Evolutionary conservation across 2,113 vertebrate species (phyloP), one percentile per base, ranked within the genome.

Genomic region (Rhadina sibilatrix): DNA sequence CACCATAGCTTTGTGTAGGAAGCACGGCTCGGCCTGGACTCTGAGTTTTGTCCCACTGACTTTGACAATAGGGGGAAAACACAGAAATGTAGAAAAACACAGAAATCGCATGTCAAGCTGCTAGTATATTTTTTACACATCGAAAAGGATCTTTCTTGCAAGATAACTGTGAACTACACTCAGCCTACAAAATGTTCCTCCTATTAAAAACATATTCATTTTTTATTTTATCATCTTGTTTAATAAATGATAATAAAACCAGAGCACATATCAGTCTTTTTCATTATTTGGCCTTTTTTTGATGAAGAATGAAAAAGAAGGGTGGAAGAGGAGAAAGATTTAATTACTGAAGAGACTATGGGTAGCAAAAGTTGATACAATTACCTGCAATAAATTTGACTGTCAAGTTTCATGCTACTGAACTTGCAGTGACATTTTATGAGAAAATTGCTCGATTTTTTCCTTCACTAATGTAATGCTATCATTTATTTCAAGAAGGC

Each of bases 401-500:
- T 89, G 76, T 93, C 93, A 95, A 83, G 92, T 97, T 96, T 92
- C 93, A 96, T 87, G 78, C 87, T 83, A 68, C 68, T 82, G 64
- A 95, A 97, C 94, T 93, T 95, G 93, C 18, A 86, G 75, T 95
- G 94, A 96, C 57, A 88, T 97, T 96, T 97, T 94, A 97, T 86
- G 93, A 97, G 89, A 88, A 92, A 95, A 95, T 79, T 85, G 95
- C 94, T 96, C 70, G 22, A 96, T 94, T 91, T 97, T 94, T 97
- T 92, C 93, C 94, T 95, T 97, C 79, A 91, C 90, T 97, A 97
- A 97, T 94, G 81, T 64, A 97, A 97, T 87, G 70, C 89, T 91
- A 96, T 95, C 69, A 93, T 96, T 97, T 97, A 96, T 87, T 97
- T 96, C 95, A 94, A 89, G 96, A 97, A 97, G 61, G 74, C n/a